A percentile compares a stretch with the other conserved stretches of the same genome.
Conservation (phyloP, 1,140 invertebrate genomes). For the Nasonia giraulti region DNA sequence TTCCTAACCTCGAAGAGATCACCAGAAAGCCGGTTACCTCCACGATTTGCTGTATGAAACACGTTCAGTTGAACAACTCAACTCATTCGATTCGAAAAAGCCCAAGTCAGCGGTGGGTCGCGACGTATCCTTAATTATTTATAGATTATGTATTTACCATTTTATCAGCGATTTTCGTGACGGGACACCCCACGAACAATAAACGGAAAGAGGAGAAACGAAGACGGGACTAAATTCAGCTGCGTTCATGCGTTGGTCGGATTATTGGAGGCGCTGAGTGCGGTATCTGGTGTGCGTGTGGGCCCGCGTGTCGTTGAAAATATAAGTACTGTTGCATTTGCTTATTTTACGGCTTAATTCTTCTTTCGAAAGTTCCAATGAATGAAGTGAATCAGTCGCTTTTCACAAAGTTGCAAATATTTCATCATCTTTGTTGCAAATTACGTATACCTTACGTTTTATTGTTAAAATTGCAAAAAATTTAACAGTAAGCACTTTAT, state of each 20-base stretch:
- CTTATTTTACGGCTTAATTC: too few species aligned
- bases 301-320: too few species aligned
- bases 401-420: too few species aligned
- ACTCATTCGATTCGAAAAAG: neutral
- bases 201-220: neutral
- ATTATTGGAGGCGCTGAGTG: neutral
- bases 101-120: neutral
- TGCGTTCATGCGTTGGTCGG: neutral
- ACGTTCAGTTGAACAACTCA: neutral
- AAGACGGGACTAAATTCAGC: neutral
- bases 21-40: constrained; percentile 1
- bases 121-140: constrained; percentile 25
- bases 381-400: too few species aligned
- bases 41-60: constrained; percentile 1
- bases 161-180: constrained; percentile 26
- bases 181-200: neutral
- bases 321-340: too few species aligned
- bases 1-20: constrained; percentile 12
- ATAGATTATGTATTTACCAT: constrained; percentile 41
- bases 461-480: too few species aligned
- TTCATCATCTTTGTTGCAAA: too few species aligned
- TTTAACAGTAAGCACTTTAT: too few species aligned
- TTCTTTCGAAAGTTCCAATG: too few species aligned
- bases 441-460: too few species aligned
- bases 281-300: neutral